Evolutionary conservation across 1,140 invertebrate genomes (phyloP).

Genomic region (Magallana gigas): DNA sequence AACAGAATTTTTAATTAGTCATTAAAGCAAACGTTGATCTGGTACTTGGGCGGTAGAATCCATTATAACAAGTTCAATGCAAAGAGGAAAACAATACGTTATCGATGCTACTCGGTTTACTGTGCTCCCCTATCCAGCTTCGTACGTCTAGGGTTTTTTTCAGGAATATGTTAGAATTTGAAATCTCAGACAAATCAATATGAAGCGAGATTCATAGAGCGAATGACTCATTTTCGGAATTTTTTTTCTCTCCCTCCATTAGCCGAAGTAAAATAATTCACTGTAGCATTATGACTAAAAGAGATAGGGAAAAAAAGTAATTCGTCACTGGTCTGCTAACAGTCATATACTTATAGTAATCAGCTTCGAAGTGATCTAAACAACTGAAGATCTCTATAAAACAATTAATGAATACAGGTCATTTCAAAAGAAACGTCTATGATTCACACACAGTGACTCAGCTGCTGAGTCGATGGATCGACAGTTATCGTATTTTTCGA

Average conservation of each 20-base stretch:
- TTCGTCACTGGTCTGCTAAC: not conserved
- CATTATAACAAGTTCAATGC: conserved; percentile 34
- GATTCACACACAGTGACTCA: conserved; percentile 29
- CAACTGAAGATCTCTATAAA: not conserved
- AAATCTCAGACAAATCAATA: conserved; percentile 16
- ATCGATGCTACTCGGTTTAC: conserved; percentile 26
- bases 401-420: conserved; percentile 7
- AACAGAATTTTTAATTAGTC: conserved; percentile 14
- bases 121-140: not conserved
- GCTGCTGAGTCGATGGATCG: conserved; percentile 8
- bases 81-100: not conserved
- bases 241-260: not conserved
- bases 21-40: not conserved
- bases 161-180: conserved; percentile 32
- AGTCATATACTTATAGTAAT: not conserved
- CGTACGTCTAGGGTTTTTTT: not conserved
- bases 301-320: not conserved
- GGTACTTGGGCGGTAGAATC: not conserved
- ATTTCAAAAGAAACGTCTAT: not conserved
- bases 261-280: too few relatives aligned
- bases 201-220: conserved; percentile 21
- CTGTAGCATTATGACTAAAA: not conserved
- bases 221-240: not conserved
- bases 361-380: not conserved
- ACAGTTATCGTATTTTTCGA: conserved; percentile 23